Evolutionary conservation across 2,888 invertebrate species (phyloP), one percentile per base, ranked within the genome.

Genomic region (Drosophila peninsularis): DNA sequence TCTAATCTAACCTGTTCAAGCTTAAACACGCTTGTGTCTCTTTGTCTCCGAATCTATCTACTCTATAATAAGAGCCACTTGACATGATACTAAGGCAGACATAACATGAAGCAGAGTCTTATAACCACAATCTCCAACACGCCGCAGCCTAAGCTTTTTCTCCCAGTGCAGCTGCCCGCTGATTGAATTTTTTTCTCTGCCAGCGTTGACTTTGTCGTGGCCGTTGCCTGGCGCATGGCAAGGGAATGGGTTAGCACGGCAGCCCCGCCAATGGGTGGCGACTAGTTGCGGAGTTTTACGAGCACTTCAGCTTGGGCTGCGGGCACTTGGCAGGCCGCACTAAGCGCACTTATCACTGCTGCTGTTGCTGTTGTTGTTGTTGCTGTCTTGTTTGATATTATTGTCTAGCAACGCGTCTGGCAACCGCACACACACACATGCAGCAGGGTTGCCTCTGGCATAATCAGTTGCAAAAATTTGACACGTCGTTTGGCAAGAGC

Each of bases 401-500:
- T 81, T 86, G 85, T 86, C 85, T 86, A 83, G 88, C 82, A 80
- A 81, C 83, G 83, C 58, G 86, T 88, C 83, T 88, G 83, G 78
- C 78, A 70, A 61, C 41, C 75, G 2, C 61, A 17, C 14, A n/a
- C 50, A 34, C 13, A 34, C 34, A 19, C 30, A 32, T n/a, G 41
- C 32, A 32, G 21, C 32, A 27, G 11, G 17, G 13, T 39, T 14
- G 84, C 78, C 72, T 62, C 55, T 47, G 82, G 83, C 81, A 77
- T 88, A 86, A 86, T 86, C 83, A 88, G 80, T 72, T 65, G 82
- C 74, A 73, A 73, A 81, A 86, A 76, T 88, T 88, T 88, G 75
- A 80, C 78, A 82, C 78, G 71, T 74, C 58, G 70, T 58, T 62
- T 62, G 45, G 56, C 44, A 70, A 72, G 71, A 17, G 30, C 11